Base-by-base conservation (phyloP, 2,888 invertebrate species). In the Eupithecia inturbata region DNA sequence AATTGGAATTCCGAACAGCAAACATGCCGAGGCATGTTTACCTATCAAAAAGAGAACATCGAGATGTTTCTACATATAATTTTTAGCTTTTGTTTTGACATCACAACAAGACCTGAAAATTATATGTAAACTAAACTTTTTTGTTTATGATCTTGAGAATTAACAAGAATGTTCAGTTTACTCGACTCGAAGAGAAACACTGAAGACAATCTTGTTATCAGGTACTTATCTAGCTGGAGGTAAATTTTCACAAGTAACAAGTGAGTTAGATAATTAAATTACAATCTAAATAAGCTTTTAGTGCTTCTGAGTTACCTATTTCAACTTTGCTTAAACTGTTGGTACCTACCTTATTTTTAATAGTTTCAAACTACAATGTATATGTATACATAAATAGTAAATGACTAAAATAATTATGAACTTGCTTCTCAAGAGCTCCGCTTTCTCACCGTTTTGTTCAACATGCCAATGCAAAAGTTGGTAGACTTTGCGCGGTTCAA, bases 401-500 rank as follows among this genome's bases (percentile, higher is more conserved):
- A 70, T 39, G 62, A 28, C 16, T 63, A 28, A 22, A 71, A 71
- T 68, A 64, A 67, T 73, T 70, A 70, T 39, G 53, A 71, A 74
- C 67, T 73, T 70, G 45, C 69, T 67, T 70, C 67, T 67, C 31
- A 68, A 70, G 67, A 14, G 70, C 53, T 63, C 63, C 63, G 68
- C 45, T 71, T 68, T 68, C 72, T 62, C 26, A 31, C 22, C 64
- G 39, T 73, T 63, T 68, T 53, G 67, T 70, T 72, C 49, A 36
- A 53, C 75, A 71, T 57, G 36, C 39, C 26, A 60, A n/a, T n/a
- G n/a, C n/a, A n/a, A 73, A 70, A 73, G 69, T 73, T 73, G 41
- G 36, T 60, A 69, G 77, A 74, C 67, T 75, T 49, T 73, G 68
- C 68, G 28, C 60, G 68, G 68, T 74, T 75, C 70, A 72, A 76